These are phyloP conservation scores for Crocodylus rhombifer DNA, from an alignment of 2,797 vertebrate genomes.

Conservation along the genomic window DNA sequence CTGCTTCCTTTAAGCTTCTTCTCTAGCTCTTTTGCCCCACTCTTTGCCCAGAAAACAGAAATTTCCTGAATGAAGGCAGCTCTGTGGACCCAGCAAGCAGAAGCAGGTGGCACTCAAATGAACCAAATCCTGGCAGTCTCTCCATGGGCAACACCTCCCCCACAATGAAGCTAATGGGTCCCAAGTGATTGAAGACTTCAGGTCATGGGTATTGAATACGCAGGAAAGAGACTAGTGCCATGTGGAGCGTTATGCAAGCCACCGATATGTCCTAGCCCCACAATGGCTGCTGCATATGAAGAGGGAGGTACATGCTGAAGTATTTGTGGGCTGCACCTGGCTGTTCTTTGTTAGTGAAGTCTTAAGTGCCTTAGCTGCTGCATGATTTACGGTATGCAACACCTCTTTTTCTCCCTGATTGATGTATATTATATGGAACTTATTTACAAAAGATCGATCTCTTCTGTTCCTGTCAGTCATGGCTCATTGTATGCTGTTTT, in stretches of 20 bases:
- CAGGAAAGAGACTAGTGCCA: background rate
- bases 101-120: background rate
- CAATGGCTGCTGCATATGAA: background rate
- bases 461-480: background rate
- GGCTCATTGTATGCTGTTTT: background rate
- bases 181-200: background rate
- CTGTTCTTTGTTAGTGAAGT: background rate
- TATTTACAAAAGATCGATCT: background rate
- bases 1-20: background rate
- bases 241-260: background rate
- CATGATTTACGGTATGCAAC: background rate
- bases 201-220: background rate
- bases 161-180: background rate
- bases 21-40: background rate
- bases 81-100: background rate
- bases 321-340: background rate
- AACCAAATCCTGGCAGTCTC: background rate
- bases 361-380: conserved; percentile 9
- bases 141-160: background rate
- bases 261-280: background rate
- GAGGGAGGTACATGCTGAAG: background rate
- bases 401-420: background rate
- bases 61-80: background rate
- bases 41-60: background rate
- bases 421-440: background rate